Evolutionary conservation across 2,888 invertebrate species (phyloP), one percentile per base, ranked within the genome.

Genomic region (Vesta saturnalis): DNA sequence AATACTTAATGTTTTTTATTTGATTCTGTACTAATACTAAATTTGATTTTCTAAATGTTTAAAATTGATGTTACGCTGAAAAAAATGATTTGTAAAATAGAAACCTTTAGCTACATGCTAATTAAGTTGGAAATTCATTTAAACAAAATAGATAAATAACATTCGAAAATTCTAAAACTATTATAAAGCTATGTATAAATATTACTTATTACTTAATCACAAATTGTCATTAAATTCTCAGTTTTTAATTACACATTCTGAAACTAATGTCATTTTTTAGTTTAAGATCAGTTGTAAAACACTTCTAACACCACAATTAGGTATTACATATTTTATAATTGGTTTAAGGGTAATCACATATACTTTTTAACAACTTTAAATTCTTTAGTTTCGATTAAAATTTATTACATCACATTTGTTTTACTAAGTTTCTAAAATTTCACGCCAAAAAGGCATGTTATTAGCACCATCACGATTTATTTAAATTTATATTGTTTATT

Each of bases 241-340:
- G 18, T 52, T 52, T 21, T 21, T 21, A 52, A 18, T 52, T 52
- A 21, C 52, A 52, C 52, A 52, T 23, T 22, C 35, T 56, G 35
- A 23, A 23, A 14, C 56, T 56, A 56, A 56, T 12, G 43, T 52
- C 8, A 14, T 35, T 18, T 39, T n/a, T n/a, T n/a, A 1, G 12
- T n/a, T n/a, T 2, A 39, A 39, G 56, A 56, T 54, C 46, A 46
- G 52, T 60, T 35, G 64, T 60, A 57, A 60, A 68, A 68, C 68
- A 68, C 64, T 54, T 64, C 64, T 64, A 68, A 68, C 68, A 67
- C 62, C 67, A 68, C 68, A 56, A 68, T 63, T 68, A 68, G 68
- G 68, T 59, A 67, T 63, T 63, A 55, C 46, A 49, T 35, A 54
- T 52, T 59, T 60, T 46, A 64, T 59, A 52, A 55, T 57, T 64